phyloP scores from a whole-genome alignment of 2,797 vertebrate genomes.

The Tenualosa ilisha region DNA sequence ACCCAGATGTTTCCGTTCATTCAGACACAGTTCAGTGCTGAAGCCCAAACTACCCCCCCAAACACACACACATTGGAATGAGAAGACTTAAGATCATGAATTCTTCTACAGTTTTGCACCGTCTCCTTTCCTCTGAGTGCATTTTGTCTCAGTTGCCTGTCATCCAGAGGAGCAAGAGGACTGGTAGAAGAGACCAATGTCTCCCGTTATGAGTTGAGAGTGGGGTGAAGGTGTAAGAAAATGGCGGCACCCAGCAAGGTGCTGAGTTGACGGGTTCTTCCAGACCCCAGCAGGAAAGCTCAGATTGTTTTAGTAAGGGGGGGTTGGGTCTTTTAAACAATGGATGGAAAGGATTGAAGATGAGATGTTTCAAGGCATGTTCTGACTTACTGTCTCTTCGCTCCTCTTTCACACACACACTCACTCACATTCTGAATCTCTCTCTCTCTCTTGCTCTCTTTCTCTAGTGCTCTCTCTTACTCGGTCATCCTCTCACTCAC shows the following conservation, averaged over 20 bases:
- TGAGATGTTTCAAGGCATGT: neutral
- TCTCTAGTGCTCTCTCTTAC: neutral
- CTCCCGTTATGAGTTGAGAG: conserved; percentile 48
- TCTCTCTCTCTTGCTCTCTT: too few relatives aligned
- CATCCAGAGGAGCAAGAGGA: neutral
- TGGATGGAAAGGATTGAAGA: conserved; percentile 13
- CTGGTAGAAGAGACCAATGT: conserved; percentile 47
- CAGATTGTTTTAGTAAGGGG: conserved; percentile 23
- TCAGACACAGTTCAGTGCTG: neutral
- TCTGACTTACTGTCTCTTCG: neutral
- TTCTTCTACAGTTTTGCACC: neutral
- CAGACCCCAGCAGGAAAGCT: neutral
- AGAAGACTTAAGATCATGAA: neutral
- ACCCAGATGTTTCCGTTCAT: too few relatives aligned
- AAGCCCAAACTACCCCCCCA: neutral
- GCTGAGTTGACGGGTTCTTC: neutral
- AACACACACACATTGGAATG: neutral
- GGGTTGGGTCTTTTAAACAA: conserved; percentile 13
- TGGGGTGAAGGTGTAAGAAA: conserved; percentile 6
- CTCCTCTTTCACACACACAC: neutral
- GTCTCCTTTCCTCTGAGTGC: neutral
- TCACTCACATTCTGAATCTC: neutral
- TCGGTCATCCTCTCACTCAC: neutral
- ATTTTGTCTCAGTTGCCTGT: neutral
- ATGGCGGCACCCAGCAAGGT: conserved; percentile 15